phyloP scores from a whole-genome alignment of 2,888 invertebrate species.

The Petrolisthes cinctipes region DNA sequence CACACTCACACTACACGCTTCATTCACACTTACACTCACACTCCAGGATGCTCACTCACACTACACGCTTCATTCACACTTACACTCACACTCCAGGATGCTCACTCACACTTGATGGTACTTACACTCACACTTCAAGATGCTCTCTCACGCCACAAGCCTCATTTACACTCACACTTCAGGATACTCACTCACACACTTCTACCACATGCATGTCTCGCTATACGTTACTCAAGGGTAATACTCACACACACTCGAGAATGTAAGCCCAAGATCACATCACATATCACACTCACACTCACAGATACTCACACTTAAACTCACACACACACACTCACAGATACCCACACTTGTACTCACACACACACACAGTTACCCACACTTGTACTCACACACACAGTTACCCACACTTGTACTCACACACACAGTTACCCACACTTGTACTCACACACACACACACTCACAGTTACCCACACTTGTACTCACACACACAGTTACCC shows the following conservation, averaged over 20 bases:
- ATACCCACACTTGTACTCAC: conserved; percentile 7
- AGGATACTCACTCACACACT: neutral
- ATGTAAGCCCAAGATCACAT: neutral
- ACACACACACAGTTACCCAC: conserved; percentile 15
- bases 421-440: too few species aligned
- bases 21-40: neutral
- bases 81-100: neutral
- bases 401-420: too few species aligned
- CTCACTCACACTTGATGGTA: neutral
- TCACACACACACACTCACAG: conserved; percentile 10
- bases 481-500: too few species aligned
- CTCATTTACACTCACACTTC: neutral
- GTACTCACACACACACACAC: too few species aligned
- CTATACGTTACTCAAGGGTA: neutral
- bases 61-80: neutral
- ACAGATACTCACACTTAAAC: conserved; percentile 7
- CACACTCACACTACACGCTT: too few species aligned
- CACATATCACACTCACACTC: neutral
- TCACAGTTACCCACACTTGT: too few species aligned
- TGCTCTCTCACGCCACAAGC: too few species aligned
- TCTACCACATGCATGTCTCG: neutral
- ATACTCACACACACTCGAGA: neutral
- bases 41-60: neutral
- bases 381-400: conserved; percentile 20
- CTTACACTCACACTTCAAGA: neutral